Evolutionary conservation across 2,888 invertebrate genomes (phyloP).

Genomic region (Macaria liturata): DNA sequence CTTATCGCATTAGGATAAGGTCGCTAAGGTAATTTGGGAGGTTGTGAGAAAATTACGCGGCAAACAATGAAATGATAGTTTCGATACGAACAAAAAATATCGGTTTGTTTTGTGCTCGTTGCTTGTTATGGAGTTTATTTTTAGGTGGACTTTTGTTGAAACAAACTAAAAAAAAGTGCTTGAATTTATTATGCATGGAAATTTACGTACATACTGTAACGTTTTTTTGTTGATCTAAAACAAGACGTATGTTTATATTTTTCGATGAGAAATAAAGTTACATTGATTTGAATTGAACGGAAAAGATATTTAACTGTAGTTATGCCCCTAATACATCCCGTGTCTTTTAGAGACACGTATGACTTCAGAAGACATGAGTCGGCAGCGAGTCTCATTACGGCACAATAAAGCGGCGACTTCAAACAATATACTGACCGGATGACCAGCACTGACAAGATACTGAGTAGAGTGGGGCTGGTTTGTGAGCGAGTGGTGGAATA

Average conservation of each 20-base stretch:
- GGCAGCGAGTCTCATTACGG: conserved; percentile 47
- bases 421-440: conserved; percentile 51
- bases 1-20: conserved; percentile 22
- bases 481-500: neutral
- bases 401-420: conserved; percentile 49
- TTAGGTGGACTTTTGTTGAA: too few species aligned
- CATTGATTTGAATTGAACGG: too few species aligned
- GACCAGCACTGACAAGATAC: conserved; percentile 29
- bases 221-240: too few species aligned
- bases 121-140: neutral
- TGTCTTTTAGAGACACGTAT: neutral
- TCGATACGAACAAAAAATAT: conserved; percentile 19
- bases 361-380: conserved; percentile 9
- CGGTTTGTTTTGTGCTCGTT: conserved; percentile 6
- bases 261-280: too few species aligned
- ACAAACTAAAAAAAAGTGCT: too few species aligned
- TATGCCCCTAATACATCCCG: neutral
- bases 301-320: too few species aligned
- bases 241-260: too few species aligned
- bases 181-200: too few species aligned
- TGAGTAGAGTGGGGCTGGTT: neutral
- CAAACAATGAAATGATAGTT: conserved; percentile 34
- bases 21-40: conserved; percentile 19
- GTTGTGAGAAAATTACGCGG: conserved; percentile 26
- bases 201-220: too few species aligned